phyloP scores from a whole-genome alignment of 2,113 vertebrate species.

The Xiphophorus hellerii region DNA sequence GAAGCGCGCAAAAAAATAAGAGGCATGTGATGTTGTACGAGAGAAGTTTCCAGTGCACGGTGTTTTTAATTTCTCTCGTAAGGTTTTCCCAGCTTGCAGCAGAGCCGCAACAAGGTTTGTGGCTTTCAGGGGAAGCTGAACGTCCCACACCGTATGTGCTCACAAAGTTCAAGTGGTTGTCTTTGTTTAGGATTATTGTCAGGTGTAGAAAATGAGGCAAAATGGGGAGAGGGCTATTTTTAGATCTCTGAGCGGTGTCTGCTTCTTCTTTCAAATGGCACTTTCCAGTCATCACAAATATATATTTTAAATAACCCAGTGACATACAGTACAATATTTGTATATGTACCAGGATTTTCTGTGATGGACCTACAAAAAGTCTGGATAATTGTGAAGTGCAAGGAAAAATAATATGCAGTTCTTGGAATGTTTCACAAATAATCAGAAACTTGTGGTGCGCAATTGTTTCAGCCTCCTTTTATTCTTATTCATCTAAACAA shows the following conservation, averaged over 20 bases:
- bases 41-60: constrained; percentile 28
- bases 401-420: too few species aligned
- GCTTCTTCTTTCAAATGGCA: not conserved
- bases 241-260: not conserved
- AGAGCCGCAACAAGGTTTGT: not conserved
- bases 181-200: constrained; percentile 8
- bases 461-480: not conserved
- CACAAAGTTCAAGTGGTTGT: not conserved
- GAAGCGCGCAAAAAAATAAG: constrained; percentile 52
- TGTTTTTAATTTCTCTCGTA: constrained; percentile 15
- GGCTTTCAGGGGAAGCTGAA: constrained; percentile 21
- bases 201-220: constrained; percentile 17
- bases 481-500: not conserved
- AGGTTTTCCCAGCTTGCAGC: constrained; percentile 7
- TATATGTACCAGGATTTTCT: not conserved
- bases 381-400: too few species aligned
- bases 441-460: too few species aligned
- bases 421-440: too few species aligned
- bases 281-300: not conserved
- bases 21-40: constrained; percentile 43
- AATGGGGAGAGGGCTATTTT: constrained; percentile 19
- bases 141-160: not conserved
- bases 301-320: not conserved
- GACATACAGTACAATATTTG: not conserved
- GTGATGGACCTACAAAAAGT: too few species aligned